Conservation (phyloP, 2,113 vertebrate species). For the Urocynchramus pylzowi region DNA sequence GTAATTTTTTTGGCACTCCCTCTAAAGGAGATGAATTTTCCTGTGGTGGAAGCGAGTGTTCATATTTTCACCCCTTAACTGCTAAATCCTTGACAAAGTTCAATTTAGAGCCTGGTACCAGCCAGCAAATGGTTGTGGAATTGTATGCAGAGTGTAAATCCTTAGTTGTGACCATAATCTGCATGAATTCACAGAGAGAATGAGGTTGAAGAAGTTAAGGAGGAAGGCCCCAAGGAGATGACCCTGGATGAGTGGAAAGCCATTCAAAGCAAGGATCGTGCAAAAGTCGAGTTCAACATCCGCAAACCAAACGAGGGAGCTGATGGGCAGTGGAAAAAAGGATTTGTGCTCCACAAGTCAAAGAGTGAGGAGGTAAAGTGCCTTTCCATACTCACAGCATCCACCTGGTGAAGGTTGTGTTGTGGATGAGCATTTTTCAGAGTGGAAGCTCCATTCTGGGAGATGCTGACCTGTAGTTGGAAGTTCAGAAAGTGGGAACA, state of each 20-base stretch:
- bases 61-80: neutral
- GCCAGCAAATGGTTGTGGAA: neutral
- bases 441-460: neutral
- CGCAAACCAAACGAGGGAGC: slow-evolving; percentile 96
- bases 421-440: accelerated
- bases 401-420: neutral
- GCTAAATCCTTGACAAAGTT: neutral
- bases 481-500: neutral
- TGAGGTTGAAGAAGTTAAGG: slow-evolving; percentile 94
- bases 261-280: slow-evolving; percentile 93
- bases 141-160: neutral
- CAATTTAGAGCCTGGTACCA: neutral
- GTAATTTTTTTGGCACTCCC: neutral
- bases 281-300: slow-evolving; percentile 98
- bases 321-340: slow-evolving; percentile 95
- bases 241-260: slow-evolving; percentile 99
- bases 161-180: neutral
- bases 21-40: neutral
- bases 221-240: slow-evolving; percentile 98
- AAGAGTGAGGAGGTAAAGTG: slow-evolving; percentile 90
- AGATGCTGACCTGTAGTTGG: neutral
- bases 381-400: neutral
- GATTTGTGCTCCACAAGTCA: slow-evolving; percentile 96
- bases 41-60: accelerated
- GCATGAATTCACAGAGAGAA: slow-evolving; percentile 79